A percentile compares a stretch with the other conserved stretches of the same genome.
These are phyloP conservation scores for Cenopis cana DNA, from an alignment of 2,888 invertebrate species.

Conservation along the genomic window DNA sequence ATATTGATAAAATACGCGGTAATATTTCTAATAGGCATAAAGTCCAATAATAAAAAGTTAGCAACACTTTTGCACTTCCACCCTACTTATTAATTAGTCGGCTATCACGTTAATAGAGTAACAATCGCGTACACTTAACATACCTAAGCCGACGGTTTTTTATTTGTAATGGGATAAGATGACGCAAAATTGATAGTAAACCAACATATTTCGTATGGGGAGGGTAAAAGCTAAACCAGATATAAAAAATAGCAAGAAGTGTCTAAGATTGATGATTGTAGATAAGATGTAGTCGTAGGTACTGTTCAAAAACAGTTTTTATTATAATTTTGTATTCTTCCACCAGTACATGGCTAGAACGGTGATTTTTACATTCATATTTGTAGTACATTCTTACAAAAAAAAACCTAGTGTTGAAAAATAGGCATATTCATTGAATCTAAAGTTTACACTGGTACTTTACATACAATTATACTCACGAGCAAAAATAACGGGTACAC, in stretches of 20 bases:
- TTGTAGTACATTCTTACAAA: too few species aligned
- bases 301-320: too few species aligned
- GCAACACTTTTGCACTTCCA: background rate
- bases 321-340: background rate
- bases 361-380: too few species aligned
- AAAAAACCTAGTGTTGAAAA: too few species aligned
- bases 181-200: conserved; percentile 77
- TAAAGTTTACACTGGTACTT: too few species aligned
- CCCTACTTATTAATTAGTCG: background rate
- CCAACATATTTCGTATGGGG: conserved; percentile 63
- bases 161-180: conserved; percentile 66
- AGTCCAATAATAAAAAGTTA: background rate
- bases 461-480: too few species aligned
- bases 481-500: too few species aligned
- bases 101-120: background rate
- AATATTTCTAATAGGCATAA: background rate
- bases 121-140: background rate
- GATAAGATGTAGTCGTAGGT: too few species aligned
- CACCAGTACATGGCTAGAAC: too few species aligned
- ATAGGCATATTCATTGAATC: too few species aligned
- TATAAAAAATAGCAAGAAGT: conserved; percentile 56
- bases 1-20: too few species aligned
- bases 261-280: too few species aligned
- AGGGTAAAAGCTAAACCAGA: conserved; percentile 64
- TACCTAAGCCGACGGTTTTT: conserved; percentile 54